Percentiles rank a stretch among this genome's conserved stretches.
These are phyloP conservation scores for Ectemnius cavifrons DNA, from an alignment of 2,888 invertebrate species.

Conservation along the genomic window DNA sequence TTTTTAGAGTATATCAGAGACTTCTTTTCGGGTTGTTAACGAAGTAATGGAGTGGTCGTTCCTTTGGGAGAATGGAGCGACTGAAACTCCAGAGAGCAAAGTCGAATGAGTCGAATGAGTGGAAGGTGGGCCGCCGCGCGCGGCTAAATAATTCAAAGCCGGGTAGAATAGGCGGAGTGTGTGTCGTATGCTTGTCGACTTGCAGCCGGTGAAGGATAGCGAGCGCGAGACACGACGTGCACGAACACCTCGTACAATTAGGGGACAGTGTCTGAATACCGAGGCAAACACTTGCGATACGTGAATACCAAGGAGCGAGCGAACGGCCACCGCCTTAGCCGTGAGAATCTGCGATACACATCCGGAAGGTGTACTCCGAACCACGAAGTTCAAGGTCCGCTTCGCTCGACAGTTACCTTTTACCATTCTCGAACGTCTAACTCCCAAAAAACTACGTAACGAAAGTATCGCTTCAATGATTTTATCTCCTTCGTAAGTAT, in stretches of 20 bases:
- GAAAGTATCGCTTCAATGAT: background rate
- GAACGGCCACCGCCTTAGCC: conserved; percentile 28
- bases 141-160: conserved; percentile 61
- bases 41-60: too few species aligned
- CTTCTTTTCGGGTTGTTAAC: too few species aligned
- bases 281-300: conserved; percentile 44
- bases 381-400: conserved; percentile 2
- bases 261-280: conserved; percentile 58
- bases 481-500: background rate
- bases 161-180: conserved; percentile 40
- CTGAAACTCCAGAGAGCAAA: conserved; percentile 20
- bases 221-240: conserved; percentile 38
- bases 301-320: conserved; percentile 54
- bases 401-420: background rate
- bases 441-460: too few species aligned
- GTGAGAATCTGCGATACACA: conserved; percentile 23
- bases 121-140: conserved; percentile 15
- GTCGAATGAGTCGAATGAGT: conserved; percentile 22
- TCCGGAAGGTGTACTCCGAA: conserved; percentile 18
- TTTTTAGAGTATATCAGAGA: too few species aligned
- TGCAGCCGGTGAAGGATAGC: conserved; percentile 50
- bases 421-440: background rate
- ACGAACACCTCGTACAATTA: conserved; percentile 64
- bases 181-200: conserved; percentile 50
- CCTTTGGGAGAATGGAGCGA: conserved; percentile 29